Evolutionary conservation across 1,140 invertebrate genomes (phyloP), one percentile per base, ranked within the genome.

Genomic region (Cardiocondyla obscurior): DNA sequence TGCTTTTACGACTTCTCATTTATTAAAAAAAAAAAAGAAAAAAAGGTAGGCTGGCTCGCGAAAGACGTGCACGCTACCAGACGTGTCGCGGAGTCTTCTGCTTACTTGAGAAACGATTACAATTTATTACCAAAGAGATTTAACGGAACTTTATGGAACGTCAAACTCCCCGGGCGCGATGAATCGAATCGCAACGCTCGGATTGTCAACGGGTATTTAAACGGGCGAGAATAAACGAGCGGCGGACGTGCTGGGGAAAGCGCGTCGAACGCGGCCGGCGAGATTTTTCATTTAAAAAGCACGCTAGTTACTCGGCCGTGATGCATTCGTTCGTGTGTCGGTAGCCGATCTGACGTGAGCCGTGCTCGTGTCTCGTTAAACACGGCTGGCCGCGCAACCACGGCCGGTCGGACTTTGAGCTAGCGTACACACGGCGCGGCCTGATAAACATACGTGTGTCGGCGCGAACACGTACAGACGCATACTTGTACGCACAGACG

Each of bases 211-310:
- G 36, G 58, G 46, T 49, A 36, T 69, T 79, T 79, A 69, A 79
- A 69, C 46, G 62, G 12, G 16, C 22, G 33, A 53, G 46, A 67
- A 79, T 62, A 69, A 79, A 76, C 72, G 28, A 77, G 46, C 22
- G 46, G 25, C 19, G 44, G 7, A 39, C 30, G 44, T 10, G 46
- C 46, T 36, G 46, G 60, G 42, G 39, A 65, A 46, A 79, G 62
- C 62, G 62, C 62, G 62, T 67, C 62, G 33, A 28, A 39, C 46
- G 30, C 19, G 30, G 30, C 12, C 19, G 42, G 4, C 46, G 74
- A 79, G 74, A 79, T 79, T 79, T 79, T 79, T 79, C 74, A 79
- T 79, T 79, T 79, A 39, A 51, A 79, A 79, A 79, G 62, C 62
- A 79, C 62, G 74, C 74, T 69, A 67, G 74, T 79, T 79, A 69